Conservation (phyloP, 2,797 vertebrate species). For the Petrocephalus schoutedeni region DNA sequence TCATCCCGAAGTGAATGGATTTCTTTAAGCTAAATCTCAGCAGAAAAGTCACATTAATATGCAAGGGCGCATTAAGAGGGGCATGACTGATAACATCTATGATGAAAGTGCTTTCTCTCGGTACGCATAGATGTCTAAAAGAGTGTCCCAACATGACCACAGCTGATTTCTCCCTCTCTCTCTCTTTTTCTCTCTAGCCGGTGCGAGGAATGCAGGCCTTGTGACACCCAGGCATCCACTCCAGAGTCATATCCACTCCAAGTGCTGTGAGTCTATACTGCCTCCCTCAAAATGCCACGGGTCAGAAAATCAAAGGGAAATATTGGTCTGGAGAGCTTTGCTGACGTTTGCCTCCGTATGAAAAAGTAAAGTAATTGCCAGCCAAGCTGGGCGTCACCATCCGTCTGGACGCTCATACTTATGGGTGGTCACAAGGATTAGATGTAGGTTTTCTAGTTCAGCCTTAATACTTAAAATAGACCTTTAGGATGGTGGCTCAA, state of each 20-base stretch:
- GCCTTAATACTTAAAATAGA: not conserved
- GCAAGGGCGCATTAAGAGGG: not conserved
- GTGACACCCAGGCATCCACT: not conserved
- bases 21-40: not conserved
- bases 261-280: not conserved
- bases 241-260: not conserved
- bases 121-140: not conserved
- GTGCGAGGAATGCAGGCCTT: not conserved
- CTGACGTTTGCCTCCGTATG: conserved; percentile 25
- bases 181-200: not conserved
- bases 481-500: not conserved
- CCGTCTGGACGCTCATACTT: not conserved
- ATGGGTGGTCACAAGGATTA: not conserved
- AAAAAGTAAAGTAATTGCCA: conserved; percentile 52
- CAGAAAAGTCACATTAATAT: not conserved
- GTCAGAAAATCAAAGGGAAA: not conserved
- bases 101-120: not conserved
- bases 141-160: not conserved
- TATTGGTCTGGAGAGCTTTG: not conserved
- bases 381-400: conserved; percentile 21
- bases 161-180: not conserved
- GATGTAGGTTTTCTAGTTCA: not conserved
- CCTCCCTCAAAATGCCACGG: not conserved
- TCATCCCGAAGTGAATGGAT: not conserved
- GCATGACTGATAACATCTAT: too few species aligned